A percentile compares a stretch with the other conserved stretches of the same genome.
These are phyloP conservation scores for Sphenodon punctatus DNA, from an alignment of 2,797 vertebrate species.

Conservation along the genomic window DNA sequence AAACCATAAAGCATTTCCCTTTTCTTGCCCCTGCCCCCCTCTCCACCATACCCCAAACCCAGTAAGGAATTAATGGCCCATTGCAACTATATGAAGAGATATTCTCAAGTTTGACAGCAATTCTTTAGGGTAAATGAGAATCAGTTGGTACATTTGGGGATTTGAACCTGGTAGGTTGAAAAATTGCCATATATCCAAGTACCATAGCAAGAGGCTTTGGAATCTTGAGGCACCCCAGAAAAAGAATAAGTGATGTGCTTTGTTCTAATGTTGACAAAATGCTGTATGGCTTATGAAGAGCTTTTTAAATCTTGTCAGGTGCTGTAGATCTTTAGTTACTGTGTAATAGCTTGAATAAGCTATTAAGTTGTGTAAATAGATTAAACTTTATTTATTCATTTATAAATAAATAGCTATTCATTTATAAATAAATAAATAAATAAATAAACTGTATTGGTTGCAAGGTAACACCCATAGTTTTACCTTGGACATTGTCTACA, in stretches of 20 bases:
- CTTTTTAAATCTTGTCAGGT: not conserved
- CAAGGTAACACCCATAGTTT: conserved; percentile 13
- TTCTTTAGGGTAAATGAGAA: not conserved
- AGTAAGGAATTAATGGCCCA: not conserved
- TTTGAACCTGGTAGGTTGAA: not conserved
- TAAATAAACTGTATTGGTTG: too few relatives aligned
- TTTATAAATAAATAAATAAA: too few relatives aligned
- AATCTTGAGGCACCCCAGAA: not conserved
- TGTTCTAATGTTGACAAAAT: not conserved
- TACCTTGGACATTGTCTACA: not conserved
- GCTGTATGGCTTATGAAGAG: not conserved
- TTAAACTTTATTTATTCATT: too few relatives aligned
- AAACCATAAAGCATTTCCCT: not conserved
- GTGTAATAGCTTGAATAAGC: not conserved
- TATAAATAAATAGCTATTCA: too few relatives aligned
- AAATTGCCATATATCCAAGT: not conserved
- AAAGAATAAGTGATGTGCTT: not conserved
- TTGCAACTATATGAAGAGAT: not conserved
- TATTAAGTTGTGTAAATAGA: too few relatives aligned
- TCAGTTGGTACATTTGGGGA: not conserved
- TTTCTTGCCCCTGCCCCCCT: not conserved
- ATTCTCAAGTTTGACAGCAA: not conserved
- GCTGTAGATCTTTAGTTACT: not conserved
- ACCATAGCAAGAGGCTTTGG: not conserved
- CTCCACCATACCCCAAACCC: not conserved